Percentiles rank a stretch among this genome's conserved stretches.
phyloP scores from a whole-genome alignment of 2,888 invertebrate species.

The Chrysopilus asiliformis region DNA sequence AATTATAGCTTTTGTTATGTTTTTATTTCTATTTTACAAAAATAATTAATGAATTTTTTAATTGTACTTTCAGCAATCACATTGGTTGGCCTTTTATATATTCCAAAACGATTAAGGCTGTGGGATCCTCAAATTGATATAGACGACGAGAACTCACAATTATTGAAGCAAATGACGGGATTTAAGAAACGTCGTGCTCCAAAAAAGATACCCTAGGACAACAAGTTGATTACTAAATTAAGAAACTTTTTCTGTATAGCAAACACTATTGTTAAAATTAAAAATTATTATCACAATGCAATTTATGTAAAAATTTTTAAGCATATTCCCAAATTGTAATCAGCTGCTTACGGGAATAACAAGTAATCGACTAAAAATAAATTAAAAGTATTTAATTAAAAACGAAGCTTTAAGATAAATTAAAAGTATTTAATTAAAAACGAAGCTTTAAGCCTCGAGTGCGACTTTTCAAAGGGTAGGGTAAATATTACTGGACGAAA shows the following conservation, averaged over 20 bases:
- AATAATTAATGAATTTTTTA: not conserved
- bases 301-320: not conserved
- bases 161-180: constrained; percentile 50
- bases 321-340: not conserved
- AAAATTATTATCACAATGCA: not conserved
- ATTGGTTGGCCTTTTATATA: constrained; percentile 50
- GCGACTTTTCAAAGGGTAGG: no score
- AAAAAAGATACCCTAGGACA: constrained; percentile 16
- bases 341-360: not conserved
- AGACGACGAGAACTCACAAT: constrained; percentile 56
- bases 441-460: no score
- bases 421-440: no score
- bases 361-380: not conserved
- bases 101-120: constrained; percentile 50
- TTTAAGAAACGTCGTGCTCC: constrained; percentile 43
- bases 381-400: no score
- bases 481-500: no score
- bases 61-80: constrained; percentile 56
- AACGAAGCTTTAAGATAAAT: no score
- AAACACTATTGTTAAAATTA: no score
- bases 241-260: no score
- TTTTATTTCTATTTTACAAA: no score
- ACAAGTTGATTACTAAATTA: not conserved
- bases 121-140: constrained; percentile 49
- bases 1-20: no score